These are phyloP conservation scores for Rhizomys pruinosus DNA, from an alignment of 2,113 vertebrate species.

Conservation along the genomic window DNA sequence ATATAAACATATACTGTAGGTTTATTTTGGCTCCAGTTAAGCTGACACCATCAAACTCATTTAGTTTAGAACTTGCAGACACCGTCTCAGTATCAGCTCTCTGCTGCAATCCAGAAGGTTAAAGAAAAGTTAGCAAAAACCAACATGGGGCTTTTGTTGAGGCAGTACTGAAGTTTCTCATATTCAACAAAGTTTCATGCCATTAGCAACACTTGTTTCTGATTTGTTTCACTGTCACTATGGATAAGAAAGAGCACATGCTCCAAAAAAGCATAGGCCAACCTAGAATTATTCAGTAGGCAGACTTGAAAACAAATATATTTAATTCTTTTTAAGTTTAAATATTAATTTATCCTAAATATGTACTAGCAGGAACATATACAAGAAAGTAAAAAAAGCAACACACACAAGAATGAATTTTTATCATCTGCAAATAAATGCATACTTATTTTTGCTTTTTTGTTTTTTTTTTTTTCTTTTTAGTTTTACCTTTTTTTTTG, in stretches of 20 bases:
- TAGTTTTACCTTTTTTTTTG: too few species aligned
- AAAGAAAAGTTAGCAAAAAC: constrained; percentile 65
- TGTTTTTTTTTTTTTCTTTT: too few species aligned
- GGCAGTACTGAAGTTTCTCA: constrained; percentile 49
- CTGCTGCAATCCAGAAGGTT: constrained; percentile 56
- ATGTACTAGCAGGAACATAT: background rate
- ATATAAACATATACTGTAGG: constrained; percentile 81
- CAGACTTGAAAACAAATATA: background rate
- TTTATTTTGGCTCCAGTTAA: constrained; percentile 84
- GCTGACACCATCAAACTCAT: constrained; percentile 82
- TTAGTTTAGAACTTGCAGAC: constrained; percentile 79
- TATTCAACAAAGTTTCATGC: constrained; percentile 43
- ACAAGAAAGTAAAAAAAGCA: background rate
- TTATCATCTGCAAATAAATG: background rate
- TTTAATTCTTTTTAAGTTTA: constrained; percentile 19
- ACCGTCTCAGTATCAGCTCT: constrained; percentile 73
- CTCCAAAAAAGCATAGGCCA: background rate
- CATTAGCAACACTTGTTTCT: constrained; percentile 39
- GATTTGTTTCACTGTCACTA: background rate
- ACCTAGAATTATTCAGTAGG: background rate
- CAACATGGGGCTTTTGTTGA: constrained; percentile 53
- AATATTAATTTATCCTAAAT: constrained; percentile 29
- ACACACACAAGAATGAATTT: background rate
- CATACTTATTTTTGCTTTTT: background rate
- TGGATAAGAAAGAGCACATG: background rate